These are phyloP conservation scores for Trididemnum nubilum DNA, from an alignment of 23 tunicate species.

Conservation along the genomic window DNA sequence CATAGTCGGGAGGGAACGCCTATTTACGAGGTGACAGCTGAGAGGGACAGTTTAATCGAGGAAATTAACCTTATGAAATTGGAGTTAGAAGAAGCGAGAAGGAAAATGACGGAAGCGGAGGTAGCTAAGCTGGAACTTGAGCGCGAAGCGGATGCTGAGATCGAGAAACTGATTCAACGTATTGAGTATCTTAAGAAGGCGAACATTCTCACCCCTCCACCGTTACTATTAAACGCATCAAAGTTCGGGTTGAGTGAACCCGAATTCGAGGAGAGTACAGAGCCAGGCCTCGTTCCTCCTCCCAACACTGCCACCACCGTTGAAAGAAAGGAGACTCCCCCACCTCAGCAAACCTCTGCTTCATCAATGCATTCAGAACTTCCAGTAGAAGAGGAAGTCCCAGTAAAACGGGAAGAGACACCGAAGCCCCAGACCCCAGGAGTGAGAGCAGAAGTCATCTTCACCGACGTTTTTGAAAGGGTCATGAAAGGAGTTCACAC, in stretches of 20 bases:
- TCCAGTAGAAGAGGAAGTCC: not conserved
- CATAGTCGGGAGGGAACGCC: not conserved
- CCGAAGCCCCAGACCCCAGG: not conserved
- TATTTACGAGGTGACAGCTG: conserved; percentile 20
- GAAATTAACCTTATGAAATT: conserved; percentile 37
- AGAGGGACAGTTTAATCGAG: conserved; percentile 36
- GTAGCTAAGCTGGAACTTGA: conserved; percentile 49
- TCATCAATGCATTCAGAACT: not conserved
- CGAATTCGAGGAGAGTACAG: conserved; percentile 46
- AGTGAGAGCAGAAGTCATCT: conserved; percentile 3
- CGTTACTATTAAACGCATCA: not conserved
- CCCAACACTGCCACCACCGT: conserved; percentile 14
- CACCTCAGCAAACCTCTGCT: not conserved
- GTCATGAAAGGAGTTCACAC: conserved; percentile 13
- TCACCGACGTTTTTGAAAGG: conserved; percentile 21
- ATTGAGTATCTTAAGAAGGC: conserved; percentile 15
- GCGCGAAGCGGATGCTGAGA: conserved; percentile 60
- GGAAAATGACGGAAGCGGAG: conserved; percentile 13
- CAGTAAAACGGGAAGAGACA: not conserved
- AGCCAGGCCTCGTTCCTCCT: conserved; percentile 25
- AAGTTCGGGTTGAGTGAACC: conserved; percentile 42
- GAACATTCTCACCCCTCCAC: conserved; percentile 9
- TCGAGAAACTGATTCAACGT: conserved; percentile 48
- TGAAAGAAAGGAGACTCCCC: not conserved
- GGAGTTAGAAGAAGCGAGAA: conserved; percentile 45